Base-by-base conservation (phyloP, 30 jellyfish, hydroid and myxozoan species). In the Pseudorhiza aurosa region DNA sequence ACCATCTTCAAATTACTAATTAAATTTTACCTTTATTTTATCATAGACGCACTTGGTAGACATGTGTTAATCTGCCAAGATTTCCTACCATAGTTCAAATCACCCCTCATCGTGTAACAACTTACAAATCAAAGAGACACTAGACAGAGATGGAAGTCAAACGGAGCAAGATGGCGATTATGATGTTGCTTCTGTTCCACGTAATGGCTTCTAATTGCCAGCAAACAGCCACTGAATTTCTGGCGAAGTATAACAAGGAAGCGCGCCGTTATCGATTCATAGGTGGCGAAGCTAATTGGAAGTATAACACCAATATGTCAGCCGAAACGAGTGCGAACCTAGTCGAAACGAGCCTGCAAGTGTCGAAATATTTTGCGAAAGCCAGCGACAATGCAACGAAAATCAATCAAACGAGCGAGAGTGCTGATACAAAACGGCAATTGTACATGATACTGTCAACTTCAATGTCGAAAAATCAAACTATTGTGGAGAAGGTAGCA, bases 291-390 rank as follows among this genome's bases (percentile, higher is more conserved):
- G 73, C 85, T 30, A 32, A 65, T 37, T 91, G 94, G 94, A 42
- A 19, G 11, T 60, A 75, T 26, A 93, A 87, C 25, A 91, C 97
- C 9, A 85, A 91, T 46, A 27, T 85, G 0, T 85, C 98, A 28
- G 95, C 72, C 35, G 35, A 76, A 68, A 91, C 87, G 59, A 76
- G 81, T 30, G 56, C 87, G 19, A n/a, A 1, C 4, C 19, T 74
- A 21, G 83, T 77, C 50, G 76, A 57, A 7, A 96, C 95, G 7
- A 26, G 67, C 25, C 19, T 85, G 71, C 65, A 49, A 21, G 73
- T 28, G 28, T 26, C 88, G 32, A 60, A 68, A 5, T 63, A 33
- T 26, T 40, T 46, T 22, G 62, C 69, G 51, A 62, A 85, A 60
- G 51, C 79, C 1, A 73, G 91, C 28, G 32, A 8, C 1, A 70